A percentile compares a stretch with the other conserved stretches of the same genome.
phyloP scores from a whole-genome alignment of 2,888 invertebrate species.

The Geotrupes spiniger region DNA sequence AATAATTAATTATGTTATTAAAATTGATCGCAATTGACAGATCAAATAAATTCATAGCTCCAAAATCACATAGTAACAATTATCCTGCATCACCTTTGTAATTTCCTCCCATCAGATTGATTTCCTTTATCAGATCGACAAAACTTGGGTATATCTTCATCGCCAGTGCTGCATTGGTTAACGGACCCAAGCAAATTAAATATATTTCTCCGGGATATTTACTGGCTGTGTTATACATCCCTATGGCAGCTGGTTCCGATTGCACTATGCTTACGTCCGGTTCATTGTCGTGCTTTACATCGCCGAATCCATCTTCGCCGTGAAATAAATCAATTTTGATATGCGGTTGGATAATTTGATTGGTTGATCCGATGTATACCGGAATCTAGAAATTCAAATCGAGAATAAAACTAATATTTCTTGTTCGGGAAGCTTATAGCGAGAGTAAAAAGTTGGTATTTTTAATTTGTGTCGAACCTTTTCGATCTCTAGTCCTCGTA shows the following conservation, averaged over 20 bases:
- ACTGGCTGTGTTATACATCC: conserved; percentile 54
- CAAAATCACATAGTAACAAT: background rate
- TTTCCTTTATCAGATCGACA: conserved; percentile 59
- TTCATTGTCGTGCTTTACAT: conserved; percentile 44
- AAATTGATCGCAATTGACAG: too few species aligned
- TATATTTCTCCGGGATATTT: conserved; percentile 50
- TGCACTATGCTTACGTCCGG: conserved; percentile 34
- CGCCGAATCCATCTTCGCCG: conserved; percentile 74
- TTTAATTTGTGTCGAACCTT: too few species aligned
- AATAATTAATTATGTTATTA: too few species aligned
- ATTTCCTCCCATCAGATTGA: conserved; percentile 80
- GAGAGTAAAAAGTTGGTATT: too few species aligned
- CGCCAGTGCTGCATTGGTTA: conserved; percentile 78
- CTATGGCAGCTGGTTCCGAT: conserved; percentile 53
- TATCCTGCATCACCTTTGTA: conserved; percentile 57
- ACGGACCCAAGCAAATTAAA: conserved; percentile 66
- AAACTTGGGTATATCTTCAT: conserved; percentile 67
- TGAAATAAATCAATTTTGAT: conserved; percentile 51
- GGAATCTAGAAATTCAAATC: conserved; percentile 59
- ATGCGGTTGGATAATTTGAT: conserved; percentile 49
- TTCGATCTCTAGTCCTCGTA: too few species aligned
- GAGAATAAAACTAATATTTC: too few species aligned
- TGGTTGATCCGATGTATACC: conserved; percentile 63
- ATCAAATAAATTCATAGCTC: conserved; percentile 17
- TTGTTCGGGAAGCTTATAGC: too few species aligned